Percentiles rank a stretch among this genome's conserved stretches.
Evolutionary conservation across 2,888 invertebrate genomes (phyloP).

Genomic region (Phaedon cochleariae): DNA sequence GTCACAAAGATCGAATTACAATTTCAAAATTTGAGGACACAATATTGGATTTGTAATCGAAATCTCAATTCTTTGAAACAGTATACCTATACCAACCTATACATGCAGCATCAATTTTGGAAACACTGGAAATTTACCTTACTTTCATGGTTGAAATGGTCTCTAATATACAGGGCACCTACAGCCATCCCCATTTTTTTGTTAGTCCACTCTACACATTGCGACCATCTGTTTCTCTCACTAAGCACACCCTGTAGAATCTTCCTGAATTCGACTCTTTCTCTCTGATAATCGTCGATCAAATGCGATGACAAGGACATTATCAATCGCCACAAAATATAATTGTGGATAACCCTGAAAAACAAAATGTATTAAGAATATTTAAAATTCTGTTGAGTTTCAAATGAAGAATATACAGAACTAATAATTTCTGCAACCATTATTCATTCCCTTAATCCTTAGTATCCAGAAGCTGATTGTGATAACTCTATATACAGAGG

Average conservation of each 20-base stretch:
- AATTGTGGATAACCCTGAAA: conserved; percentile 75
- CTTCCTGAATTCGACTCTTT: conserved; percentile 77
- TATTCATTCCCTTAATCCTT: no score
- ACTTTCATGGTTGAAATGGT: conserved; percentile 85
- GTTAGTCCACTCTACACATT: conserved; percentile 81
- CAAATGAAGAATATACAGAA: background rate
- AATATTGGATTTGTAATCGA: no score
- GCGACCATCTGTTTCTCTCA: conserved; percentile 78
- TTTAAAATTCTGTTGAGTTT: no score
- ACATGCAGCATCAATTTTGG: no score
- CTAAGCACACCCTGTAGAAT: conserved; percentile 78
- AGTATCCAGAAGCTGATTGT: no score
- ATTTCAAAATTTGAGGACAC: no score
- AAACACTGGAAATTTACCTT: conserved; percentile 72
- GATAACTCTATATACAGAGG: no score
- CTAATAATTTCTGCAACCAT: no score
- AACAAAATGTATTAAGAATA: no score
- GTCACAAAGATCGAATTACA: no score
- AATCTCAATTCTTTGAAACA: no score
- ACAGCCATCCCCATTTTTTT: conserved; percentile 89
- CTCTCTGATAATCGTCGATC: conserved; percentile 79
- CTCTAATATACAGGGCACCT: conserved; percentile 83
- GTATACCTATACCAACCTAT: no score
- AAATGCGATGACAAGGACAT: conserved; percentile 80
- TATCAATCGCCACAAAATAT: conserved; percentile 79